Percentiles rank a stretch among this genome's conserved stretches.
phyloP scores from a whole-genome alignment of 2,888 invertebrate genomes.

The Sesia apiformis region DNA sequence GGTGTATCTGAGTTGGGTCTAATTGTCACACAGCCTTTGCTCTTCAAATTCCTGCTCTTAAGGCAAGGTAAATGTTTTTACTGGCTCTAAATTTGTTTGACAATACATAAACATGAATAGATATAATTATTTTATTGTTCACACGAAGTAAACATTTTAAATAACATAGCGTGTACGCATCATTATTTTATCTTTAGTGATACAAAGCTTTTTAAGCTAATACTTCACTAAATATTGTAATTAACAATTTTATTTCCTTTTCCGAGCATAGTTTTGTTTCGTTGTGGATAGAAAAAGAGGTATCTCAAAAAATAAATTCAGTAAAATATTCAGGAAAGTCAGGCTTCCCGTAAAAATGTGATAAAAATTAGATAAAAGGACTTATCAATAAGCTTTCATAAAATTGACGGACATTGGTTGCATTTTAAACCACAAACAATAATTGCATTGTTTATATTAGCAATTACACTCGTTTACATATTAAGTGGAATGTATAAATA shows the following conservation, averaged over 20 bases:
- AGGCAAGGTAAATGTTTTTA: neutral
- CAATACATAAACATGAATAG: too few species aligned
- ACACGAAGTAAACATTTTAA: neutral
- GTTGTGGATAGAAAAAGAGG: too few species aligned
- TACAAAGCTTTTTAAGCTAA: neutral
- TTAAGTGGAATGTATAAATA: too few species aligned
- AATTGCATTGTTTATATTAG: too few species aligned
- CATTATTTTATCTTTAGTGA: neutral
- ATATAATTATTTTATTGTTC: neutral
- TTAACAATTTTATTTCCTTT: too few species aligned
- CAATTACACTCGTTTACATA: too few species aligned
- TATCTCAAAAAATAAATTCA: neutral
- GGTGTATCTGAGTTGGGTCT: too few species aligned
- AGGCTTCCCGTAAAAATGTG: neutral
- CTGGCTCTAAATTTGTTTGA: too few species aligned
- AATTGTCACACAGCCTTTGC: neutral
- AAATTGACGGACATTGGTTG: neutral
- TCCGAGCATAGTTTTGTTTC: too few species aligned
- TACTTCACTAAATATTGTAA: too few species aligned
- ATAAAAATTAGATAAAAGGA: neutral
- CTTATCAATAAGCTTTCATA: neutral
- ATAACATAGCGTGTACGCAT: neutral
- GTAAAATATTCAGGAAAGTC: neutral
- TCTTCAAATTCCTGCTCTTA: neutral
- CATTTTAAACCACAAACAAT: too few species aligned